Conservation (phyloP, 2,113 vertebrate species). For the Seriola dumerili region DNA sequence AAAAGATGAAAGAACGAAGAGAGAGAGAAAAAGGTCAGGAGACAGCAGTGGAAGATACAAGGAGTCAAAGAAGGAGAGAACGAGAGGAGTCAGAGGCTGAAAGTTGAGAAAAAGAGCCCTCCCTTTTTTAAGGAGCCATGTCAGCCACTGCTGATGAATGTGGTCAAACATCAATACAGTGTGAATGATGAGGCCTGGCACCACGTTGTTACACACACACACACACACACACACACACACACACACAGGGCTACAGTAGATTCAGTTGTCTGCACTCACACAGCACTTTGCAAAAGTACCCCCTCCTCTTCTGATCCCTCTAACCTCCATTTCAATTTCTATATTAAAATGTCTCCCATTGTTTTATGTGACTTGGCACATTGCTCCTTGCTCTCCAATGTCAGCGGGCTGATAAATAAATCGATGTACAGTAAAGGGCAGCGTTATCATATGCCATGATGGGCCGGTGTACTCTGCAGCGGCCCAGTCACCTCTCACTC, state of each 20-base stretch:
- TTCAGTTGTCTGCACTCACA: not conserved
- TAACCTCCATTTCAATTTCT: constrained; percentile 76
- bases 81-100: constrained; percentile 7
- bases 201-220: constrained; percentile 33
- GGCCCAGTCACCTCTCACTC: constrained; percentile 27
- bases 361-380: constrained; percentile 81
- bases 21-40: not conserved
- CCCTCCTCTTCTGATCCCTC: constrained; percentile 21
- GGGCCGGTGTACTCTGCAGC: constrained; percentile 26
- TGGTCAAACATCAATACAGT: constrained; percentile 69
- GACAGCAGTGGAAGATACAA: not conserved
- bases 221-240: constrained; percentile 20
- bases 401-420: constrained; percentile 79
- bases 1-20: not conserved
- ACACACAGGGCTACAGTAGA: constrained; percentile 2
- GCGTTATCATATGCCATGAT: constrained; percentile 71
- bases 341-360: constrained; percentile 81
- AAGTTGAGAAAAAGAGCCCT: constrained; percentile 40
- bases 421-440: constrained; percentile 72
- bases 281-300: constrained; percentile 42
- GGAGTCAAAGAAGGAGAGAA: constrained; percentile 6
- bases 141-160: constrained; percentile 66
- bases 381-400: constrained; percentile 66
- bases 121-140: constrained; percentile 40
- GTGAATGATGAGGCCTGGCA: constrained; percentile 60